phyloP scores from a whole-genome alignment of 2,888 invertebrate species.

The Xiphydria camelus region DNA sequence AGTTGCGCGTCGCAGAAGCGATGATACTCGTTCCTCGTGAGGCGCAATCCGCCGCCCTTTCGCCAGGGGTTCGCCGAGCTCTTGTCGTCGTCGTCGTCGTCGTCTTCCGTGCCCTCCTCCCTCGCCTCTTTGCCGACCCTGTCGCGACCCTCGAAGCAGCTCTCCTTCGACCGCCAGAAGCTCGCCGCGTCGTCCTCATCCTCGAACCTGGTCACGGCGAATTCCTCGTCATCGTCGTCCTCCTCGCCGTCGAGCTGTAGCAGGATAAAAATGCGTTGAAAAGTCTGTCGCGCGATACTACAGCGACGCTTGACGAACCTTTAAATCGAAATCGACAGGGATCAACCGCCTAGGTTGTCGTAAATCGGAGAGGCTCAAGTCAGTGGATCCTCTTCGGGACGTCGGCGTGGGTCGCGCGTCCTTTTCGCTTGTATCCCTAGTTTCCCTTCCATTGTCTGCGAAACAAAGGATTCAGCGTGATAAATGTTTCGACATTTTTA shows the following conservation, averaged over 20 bases:
- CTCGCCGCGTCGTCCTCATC: slow-evolving; percentile 37
- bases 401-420: slow-evolving; percentile 22
- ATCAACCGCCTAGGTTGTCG: slow-evolving; percentile 43
- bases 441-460: slow-evolving; percentile 31
- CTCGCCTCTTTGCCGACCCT: no score
- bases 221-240: slow-evolving; percentile 59
- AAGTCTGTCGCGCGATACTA: no score
- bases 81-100: slow-evolving; percentile 43
- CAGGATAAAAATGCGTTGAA: slow-evolving; percentile 8
- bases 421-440: slow-evolving; percentile 21
- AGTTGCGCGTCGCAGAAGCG: slow-evolving; percentile 78
- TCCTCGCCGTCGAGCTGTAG: slow-evolving; percentile 56
- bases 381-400: slow-evolving; percentile 24
- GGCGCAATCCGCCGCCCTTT: slow-evolving; percentile 44
- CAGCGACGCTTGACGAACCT: no score
- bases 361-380: slow-evolving; percentile 10
- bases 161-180: slow-evolving; percentile 38
- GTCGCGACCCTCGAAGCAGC: slow-evolving; percentile 25
- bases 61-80: slow-evolving; percentile 56
- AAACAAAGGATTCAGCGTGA: no score
- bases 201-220: slow-evolving; percentile 43
- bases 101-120: slow-evolving; percentile 36
- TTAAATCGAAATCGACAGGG: slow-evolving; percentile 51
- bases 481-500: background rate
- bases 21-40: slow-evolving; percentile 78